Evolutionary conservation across 2,113 vertebrate genomes (phyloP).

Genomic region (western clawed frog (Xenopus tropicalis)): UCB_Xtro_10.0 CM004445.2:59711001-59711500

Average conservation of each 20-base stretch:
- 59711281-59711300: background rate
- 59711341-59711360: constrained; percentile 3
- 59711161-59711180: constrained; percentile 5
- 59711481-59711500: constrained; percentile 1
- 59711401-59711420: constrained; percentile 8
- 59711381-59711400: constrained; percentile 25
- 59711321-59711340: background rate
- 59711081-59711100: constrained; percentile 10
- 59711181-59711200: constrained; percentile 7
- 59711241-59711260: background rate
- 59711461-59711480: constrained; percentile 18
- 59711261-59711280: background rate
- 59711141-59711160: background rate
- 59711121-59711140: background rate
- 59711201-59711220: background rate
- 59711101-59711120: constrained; percentile 16
- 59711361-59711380: constrained; percentile 5
- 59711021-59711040: constrained; percentile 3
- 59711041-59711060: background rate
- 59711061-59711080: background rate
- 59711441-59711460: constrained; percentile 11
- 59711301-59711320: background rate
- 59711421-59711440: constrained; percentile 24
- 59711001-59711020: no score
- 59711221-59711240: background rate